phyloP scores from a whole-genome alignment of 2,888 invertebrate genomes.

The Parnassius apollo region DNA sequence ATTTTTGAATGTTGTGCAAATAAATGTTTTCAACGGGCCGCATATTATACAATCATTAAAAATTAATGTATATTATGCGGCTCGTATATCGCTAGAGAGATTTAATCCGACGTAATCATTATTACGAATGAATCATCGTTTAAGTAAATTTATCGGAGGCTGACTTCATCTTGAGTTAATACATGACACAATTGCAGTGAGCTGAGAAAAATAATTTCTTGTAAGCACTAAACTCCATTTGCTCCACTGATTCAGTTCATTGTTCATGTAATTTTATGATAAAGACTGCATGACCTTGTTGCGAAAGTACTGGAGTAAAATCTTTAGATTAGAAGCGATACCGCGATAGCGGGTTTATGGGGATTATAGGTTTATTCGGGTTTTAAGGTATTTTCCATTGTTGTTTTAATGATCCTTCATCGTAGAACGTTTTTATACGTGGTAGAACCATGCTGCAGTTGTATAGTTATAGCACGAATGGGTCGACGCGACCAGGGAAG shows the following conservation, averaged over 20 bases:
- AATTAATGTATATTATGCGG: not conserved
- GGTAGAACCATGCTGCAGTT: too few species aligned
- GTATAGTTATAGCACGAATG: too few species aligned
- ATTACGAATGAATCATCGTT: slow-evolving; percentile 2
- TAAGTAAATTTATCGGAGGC: slow-evolving; percentile 7
- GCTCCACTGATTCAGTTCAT: not conserved
- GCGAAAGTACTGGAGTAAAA: not conserved
- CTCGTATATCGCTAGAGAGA: not conserved
- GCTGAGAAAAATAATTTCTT: not conserved
- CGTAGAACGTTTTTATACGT: too few species aligned
- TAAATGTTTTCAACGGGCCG: not conserved
- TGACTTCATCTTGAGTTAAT: slow-evolving; percentile 9
- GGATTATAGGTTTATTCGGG: not conserved
- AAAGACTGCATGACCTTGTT: not conserved
- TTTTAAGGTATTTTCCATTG: too few species aligned
- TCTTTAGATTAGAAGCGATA: not conserved
- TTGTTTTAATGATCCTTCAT: too few species aligned
- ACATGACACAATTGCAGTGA: not conserved
- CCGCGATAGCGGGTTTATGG: not conserved
- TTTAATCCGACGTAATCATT: slow-evolving; percentile 1
- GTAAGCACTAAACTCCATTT: not conserved
- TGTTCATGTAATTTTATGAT: not conserved
- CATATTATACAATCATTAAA: not conserved
- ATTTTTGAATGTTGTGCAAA: too few species aligned
- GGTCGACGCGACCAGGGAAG: too few species aligned